phyloP scores from a whole-genome alignment of 2,113 vertebrate species.

The Phoxinus phoxinus region DNA sequence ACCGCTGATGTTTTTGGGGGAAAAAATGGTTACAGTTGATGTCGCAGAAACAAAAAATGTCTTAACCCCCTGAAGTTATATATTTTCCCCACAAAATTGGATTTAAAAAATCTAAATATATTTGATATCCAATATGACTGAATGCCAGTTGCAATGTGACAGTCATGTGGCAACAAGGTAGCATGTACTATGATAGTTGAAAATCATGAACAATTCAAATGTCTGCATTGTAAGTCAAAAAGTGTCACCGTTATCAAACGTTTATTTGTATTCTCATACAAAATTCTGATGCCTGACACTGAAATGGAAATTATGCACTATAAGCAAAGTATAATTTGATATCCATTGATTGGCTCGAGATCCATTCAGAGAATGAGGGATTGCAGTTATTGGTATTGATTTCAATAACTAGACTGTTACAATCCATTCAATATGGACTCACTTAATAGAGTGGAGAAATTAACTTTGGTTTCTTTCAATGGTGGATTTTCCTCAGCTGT shows the following conservation, averaged over 20 bases:
- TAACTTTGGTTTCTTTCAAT: conserved; percentile 45
- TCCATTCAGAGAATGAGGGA: conserved; percentile 75
- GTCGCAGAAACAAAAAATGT: no score
- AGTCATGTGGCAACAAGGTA: background rate
- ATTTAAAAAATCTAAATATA: background rate
- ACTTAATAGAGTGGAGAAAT: conserved; percentile 61
- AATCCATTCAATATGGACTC: conserved; percentile 71
- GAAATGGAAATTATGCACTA: conserved; percentile 69
- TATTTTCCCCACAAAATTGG: background rate
- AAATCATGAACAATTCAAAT: background rate
- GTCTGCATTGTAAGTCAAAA: conserved; percentile 12
- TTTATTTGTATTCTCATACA: conserved; percentile 47
- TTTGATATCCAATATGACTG: background rate
- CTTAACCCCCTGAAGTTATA: background rate
- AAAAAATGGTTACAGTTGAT: background rate
- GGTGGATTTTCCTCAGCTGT: background rate
- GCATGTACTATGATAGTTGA: background rate
- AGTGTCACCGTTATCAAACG: conserved; percentile 18
- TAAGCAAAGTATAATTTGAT: conserved; percentile 76
- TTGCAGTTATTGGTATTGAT: conserved; percentile 84
- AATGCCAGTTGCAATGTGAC: background rate
- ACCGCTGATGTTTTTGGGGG: background rate
- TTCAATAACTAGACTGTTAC: conserved; percentile 82
- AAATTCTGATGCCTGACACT: conserved; percentile 61
- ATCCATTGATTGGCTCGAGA: conserved; percentile 77